phyloP scores from a whole-genome alignment of 2,888 invertebrate species.

The Ethmia dodecea region DNA sequence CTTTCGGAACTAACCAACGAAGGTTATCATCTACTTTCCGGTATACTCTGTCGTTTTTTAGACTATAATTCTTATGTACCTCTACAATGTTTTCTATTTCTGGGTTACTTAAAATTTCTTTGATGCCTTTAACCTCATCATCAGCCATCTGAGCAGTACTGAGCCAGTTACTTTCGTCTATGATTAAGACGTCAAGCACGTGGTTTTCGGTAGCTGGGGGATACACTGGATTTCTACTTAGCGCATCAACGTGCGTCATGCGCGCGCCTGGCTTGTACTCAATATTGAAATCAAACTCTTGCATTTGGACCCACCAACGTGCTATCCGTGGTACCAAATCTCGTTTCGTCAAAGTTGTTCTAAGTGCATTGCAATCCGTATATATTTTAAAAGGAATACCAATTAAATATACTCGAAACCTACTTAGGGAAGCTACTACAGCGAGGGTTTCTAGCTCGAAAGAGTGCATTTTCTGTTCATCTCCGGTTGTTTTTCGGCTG shows the following conservation, averaged over 20 bases:
- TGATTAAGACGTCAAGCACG: background rate
- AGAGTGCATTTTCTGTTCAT: slow-evolving; percentile 12
- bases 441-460: slow-evolving; percentile 12
- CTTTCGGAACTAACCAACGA: slow-evolving; percentile 22
- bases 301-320: slow-evolving; percentile 30
- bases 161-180: background rate
- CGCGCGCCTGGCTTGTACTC: slow-evolving; percentile 20
- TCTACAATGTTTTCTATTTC: slow-evolving; percentile 2
- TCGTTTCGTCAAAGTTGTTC: slow-evolving; percentile 4
- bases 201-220: background rate
- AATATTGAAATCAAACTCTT: slow-evolving; percentile 28
- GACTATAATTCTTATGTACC: slow-evolving; percentile 17
- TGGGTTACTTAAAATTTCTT: slow-evolving; percentile 5
- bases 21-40: slow-evolving; percentile 7
- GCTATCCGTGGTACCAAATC: slow-evolving; percentile 29
- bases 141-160: slow-evolving; percentile 16
- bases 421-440: slow-evolving; percentile 10
- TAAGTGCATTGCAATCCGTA: slow-evolving; percentile 16
- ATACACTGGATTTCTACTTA: slow-evolving; percentile 22
- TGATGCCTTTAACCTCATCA: slow-evolving; percentile 14
- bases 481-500: slow-evolving; percentile 14
- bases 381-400: slow-evolving; percentile 13
- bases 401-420: slow-evolving; percentile 15
- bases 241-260: slow-evolving; percentile 34
- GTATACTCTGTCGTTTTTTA: slow-evolving; percentile 19